phyloP scores from a whole-genome alignment of 2,888 invertebrate genomes.

The Ctena decussata region DNA sequence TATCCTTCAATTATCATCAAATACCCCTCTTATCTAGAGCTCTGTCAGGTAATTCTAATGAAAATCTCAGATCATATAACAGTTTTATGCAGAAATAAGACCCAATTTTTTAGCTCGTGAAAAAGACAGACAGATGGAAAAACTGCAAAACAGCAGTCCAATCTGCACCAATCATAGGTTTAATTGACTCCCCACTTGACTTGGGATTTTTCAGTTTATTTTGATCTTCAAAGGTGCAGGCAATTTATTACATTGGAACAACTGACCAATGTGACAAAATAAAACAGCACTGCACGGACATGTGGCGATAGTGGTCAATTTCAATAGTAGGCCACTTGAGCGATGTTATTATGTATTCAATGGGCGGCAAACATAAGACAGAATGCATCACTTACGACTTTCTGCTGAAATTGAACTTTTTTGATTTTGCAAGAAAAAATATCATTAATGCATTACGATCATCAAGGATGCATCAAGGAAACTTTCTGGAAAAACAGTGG shows the following conservation, averaged over 20 bases:
- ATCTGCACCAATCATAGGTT: constrained; percentile 4
- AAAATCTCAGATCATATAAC: too few species aligned
- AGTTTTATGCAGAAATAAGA: too few species aligned
- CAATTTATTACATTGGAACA: constrained; percentile 17
- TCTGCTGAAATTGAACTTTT: not conserved
- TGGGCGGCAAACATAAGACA: not conserved
- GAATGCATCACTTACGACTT: not conserved
- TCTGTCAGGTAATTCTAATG: too few species aligned
- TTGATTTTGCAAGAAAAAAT: too few species aligned
- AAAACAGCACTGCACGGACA: not conserved
- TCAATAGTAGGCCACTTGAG: not conserved
- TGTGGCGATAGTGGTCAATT: not conserved
- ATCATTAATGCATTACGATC: too few species aligned
- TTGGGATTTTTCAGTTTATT: constrained; percentile 35
- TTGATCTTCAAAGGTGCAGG: constrained; percentile 30
- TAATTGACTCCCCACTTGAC: not conserved
- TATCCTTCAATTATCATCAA: too few species aligned
- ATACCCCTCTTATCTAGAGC: too few species aligned
- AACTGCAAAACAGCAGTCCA: too few species aligned
- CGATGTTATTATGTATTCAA: not conserved
- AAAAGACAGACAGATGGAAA: too few species aligned
- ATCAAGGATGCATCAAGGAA: too few species aligned
- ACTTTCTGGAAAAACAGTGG: too few species aligned
- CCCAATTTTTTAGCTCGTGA: too few species aligned
- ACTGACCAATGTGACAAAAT: constrained; percentile 2